Evolutionary conservation across 2,888 invertebrate genomes (phyloP).

Genomic region (Rhimphoctona megacephalus): DNA sequence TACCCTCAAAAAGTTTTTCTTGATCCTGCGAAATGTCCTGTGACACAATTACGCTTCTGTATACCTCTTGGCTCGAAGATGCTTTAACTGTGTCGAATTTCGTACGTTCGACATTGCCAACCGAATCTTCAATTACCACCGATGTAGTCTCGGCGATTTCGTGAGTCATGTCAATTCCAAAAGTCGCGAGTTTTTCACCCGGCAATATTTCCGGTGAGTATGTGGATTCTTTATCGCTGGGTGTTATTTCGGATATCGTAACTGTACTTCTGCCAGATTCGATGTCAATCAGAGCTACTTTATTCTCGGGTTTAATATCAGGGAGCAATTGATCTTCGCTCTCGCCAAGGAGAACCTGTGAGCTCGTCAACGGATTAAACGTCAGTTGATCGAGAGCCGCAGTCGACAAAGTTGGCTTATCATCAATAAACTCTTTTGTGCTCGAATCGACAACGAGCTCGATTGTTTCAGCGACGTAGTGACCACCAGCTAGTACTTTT

Average conservation of each 20-base stretch:
- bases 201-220: conserved; percentile 76
- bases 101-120: conserved; percentile 69
- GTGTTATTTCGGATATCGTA: conserved; percentile 84
- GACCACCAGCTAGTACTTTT: conserved; percentile 74
- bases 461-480: conserved; percentile 79
- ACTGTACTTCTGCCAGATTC: conserved; percentile 86
- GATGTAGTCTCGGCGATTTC: conserved; percentile 85
- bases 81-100: conserved; percentile 74
- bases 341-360: conserved; percentile 86
- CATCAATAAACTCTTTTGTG: conserved; percentile 79
- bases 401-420: conserved; percentile 77
- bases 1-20: conserved; percentile 82
- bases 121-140: conserved; percentile 80
- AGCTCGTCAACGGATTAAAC: conserved; percentile 85
- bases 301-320: conserved; percentile 78
- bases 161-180: conserved; percentile 76
- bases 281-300: conserved; percentile 85
- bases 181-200: conserved; percentile 72
- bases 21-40: conserved; percentile 80
- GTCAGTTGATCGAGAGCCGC: conserved; percentile 82
- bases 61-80: conserved; percentile 72
- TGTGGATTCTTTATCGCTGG: conserved; percentile 85
- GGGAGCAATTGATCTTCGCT: conserved; percentile 85
- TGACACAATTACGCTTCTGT: conserved; percentile 79
- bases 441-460: conserved; percentile 82